phyloP scores from a whole-genome alignment of 2,113 vertebrate genomes.

The Tor tambroides region DNA sequence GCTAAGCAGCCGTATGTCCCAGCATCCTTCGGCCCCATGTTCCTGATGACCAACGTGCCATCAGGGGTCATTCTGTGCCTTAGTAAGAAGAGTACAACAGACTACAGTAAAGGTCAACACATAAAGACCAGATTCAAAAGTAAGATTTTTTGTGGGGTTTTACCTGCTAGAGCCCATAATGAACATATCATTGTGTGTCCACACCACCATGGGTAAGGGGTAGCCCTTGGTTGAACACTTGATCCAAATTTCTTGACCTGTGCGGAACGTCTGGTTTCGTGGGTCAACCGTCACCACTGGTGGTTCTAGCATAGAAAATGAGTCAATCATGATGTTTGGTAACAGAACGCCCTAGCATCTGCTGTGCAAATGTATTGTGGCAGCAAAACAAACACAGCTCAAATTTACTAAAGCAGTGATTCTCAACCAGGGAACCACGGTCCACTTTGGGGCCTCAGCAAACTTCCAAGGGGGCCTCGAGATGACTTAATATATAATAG shows the following conservation, averaged over 20 bases:
- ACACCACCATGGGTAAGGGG: conserved; percentile 84
- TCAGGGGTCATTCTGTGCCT: conserved; percentile 86
- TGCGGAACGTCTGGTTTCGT: conserved; percentile 85
- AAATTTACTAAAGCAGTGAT: neutral
- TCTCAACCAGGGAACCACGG: neutral
- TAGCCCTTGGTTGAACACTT: conserved; percentile 86
- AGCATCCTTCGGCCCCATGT: conserved; percentile 80
- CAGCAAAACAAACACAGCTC: neutral
- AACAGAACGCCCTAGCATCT: neutral
- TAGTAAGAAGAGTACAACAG: conserved; percentile 26
- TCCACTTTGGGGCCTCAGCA: neutral
- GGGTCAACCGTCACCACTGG: conserved; percentile 86
- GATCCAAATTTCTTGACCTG: conserved; percentile 87
- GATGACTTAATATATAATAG: neutral
- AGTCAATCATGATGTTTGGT: neutral
- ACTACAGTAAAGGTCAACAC: neutral
- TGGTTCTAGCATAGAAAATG: conserved; percentile 72
- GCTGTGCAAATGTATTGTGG: neutral
- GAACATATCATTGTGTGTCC: conserved; percentile 91
- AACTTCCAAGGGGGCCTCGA: neutral
- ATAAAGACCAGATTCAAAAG: neutral
- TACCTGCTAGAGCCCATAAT: conserved; percentile 87
- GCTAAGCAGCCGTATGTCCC: conserved; percentile 91
- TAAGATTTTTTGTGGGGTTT: neutral
- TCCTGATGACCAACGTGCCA: conserved; percentile 86